Percentiles rank a stretch among this genome's conserved stretches.
phyloP scores from a whole-genome alignment of 2,113 vertebrate species.

The Rutilus rutilus region DNA sequence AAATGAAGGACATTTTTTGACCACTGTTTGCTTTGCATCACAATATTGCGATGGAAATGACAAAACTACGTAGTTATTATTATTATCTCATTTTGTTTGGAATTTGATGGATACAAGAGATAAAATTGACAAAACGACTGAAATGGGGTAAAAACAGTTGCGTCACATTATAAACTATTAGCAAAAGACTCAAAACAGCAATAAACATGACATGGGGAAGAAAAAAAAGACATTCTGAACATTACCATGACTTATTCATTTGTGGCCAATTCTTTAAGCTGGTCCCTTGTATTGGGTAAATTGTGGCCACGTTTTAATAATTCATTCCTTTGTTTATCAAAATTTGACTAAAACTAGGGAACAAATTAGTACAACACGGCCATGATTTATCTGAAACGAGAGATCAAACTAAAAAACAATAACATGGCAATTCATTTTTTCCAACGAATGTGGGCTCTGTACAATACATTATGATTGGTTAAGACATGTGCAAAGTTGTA shows the following conservation, averaged over 20 bases:
- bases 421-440: not conserved
- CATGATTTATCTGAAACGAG: not conserved
- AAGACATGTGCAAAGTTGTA: too few species aligned
- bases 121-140: not conserved
- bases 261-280: not conserved
- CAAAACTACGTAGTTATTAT: too few species aligned
- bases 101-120: not conserved
- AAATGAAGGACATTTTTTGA: not conserved
- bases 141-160: not conserved
- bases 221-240: not conserved
- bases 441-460: too few species aligned
- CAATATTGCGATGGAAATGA: not conserved
- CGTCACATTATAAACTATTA: not conserved
- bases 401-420: not conserved
- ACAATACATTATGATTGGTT: too few species aligned
- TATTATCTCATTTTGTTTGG: not conserved
- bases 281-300: not conserved
- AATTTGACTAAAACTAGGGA: not conserved
- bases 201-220: not conserved
- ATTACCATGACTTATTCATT: not conserved
- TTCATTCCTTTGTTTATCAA: not conserved
- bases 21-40: not conserved
- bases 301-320: not conserved
- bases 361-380: not conserved
- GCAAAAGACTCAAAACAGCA: not conserved